Evolutionary conservation across 1,140 invertebrate species (phyloP), one percentile per base, ranked within the genome.

Genomic region (Drosophila ananassae): DNA sequence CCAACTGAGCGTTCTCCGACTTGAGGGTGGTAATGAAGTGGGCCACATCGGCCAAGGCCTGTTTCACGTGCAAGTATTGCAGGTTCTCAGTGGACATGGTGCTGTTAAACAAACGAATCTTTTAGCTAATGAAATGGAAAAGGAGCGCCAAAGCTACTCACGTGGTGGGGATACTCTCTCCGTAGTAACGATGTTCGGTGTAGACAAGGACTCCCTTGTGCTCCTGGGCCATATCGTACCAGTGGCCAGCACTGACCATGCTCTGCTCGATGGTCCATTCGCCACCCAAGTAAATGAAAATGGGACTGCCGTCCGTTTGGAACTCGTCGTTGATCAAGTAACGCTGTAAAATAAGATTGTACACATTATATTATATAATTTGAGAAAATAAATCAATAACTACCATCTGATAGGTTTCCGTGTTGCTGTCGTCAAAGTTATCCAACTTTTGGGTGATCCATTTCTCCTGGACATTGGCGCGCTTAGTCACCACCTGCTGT

Each of bases 171-270:
- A 93, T 92, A 92, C 96, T 97, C 77, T 95, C 80, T 13, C 97
- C 97, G 91, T 97, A 97, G 91, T 94, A 97, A 66, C 97, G 94
- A 92, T 97, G 96, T 91, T 97, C 96, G 12, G 96, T 94, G 52
- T 95, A 94, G 81, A 94, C 94, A 44, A 95, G 89, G 2, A 92
- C 92, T 13, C 95, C 96, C 7, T 93, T 93, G 73, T 94, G 92
- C 21, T 93, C 75, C 56, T 93, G 92, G 12, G 94, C 95, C 52
- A 95, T 62, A 25, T 94, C 93, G 61, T 93, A 92, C 62, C 94
- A 93, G 56, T 94, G 87, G 2, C 94, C 94, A 2, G 41, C 63
- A 9, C 72, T 69, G 10, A 94, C 61, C 82, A 92, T 94, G 4
- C 92, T 92, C 0, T 81, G 60, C 0, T 79, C 77, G 67, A 94